Conservation (phyloP, 2,113 vertebrate species). For the Megaceryle torquata region DNA sequence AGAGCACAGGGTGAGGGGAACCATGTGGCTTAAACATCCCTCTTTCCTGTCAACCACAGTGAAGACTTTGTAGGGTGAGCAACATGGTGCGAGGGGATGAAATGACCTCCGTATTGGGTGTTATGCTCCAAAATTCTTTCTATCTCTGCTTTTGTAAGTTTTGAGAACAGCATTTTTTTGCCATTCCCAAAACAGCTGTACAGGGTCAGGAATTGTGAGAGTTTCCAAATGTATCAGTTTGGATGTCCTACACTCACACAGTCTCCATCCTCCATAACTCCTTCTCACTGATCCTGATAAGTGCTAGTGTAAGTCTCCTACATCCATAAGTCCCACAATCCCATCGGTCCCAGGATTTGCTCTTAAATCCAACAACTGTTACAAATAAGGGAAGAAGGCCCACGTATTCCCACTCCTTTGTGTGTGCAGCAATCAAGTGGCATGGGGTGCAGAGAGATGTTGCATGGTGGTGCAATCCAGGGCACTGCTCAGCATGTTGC, state of each 20-base stretch:
- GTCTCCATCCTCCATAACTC: background rate
- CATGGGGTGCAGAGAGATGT: background rate
- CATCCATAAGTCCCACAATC: background rate
- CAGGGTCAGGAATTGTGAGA: background rate
- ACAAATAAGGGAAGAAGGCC: background rate
- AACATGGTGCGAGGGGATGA: background rate
- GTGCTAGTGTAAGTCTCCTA: background rate
- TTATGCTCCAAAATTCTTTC: background rate
- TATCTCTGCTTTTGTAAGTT: background rate
- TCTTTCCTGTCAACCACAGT: background rate
- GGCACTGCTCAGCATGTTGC: background rate
- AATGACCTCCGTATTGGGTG: background rate
- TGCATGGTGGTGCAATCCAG: rapidly evolving
- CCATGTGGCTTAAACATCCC: background rate
- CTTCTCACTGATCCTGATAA: background rate
- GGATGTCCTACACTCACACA: background rate
- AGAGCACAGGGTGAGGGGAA: background rate
- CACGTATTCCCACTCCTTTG: background rate
- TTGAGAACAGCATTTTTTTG: background rate
- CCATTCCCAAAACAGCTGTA: background rate
- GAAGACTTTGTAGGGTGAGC: rapidly evolving
- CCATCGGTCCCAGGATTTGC: background rate
- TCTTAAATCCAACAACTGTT: background rate
- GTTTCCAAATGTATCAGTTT: background rate
- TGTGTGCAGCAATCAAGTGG: too few relatives aligned